Evolutionary conservation across 2,797 vertebrate genomes (phyloP).

Genomic region (Hozukius guyotensis): DNA sequence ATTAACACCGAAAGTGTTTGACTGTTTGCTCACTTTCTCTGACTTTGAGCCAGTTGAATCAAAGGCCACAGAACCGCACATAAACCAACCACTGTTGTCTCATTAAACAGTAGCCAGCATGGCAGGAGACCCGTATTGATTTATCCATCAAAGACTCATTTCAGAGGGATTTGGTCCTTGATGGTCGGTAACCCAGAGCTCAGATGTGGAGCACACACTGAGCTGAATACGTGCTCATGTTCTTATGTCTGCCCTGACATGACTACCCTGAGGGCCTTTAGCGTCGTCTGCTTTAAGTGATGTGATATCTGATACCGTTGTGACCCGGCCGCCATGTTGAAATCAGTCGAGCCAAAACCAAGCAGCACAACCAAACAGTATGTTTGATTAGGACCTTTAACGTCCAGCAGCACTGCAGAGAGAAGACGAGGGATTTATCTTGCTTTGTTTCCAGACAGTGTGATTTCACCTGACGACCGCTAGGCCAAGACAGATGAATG

Average conservation of each 20-base stretch:
- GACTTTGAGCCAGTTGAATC: no score
- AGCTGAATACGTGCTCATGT: neutral
- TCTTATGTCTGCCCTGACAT: neutral
- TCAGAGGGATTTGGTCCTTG: slow-evolving; percentile 17
- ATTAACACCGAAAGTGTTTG: neutral
- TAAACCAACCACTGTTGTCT: slow-evolving; percentile 21
- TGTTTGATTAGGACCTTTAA: no score
- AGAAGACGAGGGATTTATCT: no score
- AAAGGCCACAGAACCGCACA: slow-evolving; percentile 10
- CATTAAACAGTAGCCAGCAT: slow-evolving; percentile 35
- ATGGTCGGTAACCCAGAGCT: neutral
- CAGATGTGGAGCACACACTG: neutral
- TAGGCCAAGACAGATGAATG: no score
- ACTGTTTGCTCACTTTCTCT: neutral
- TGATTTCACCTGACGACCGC: no score
- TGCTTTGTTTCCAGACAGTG: no score
- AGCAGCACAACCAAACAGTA: no score
- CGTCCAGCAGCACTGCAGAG: no score
- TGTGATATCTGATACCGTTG: neutral
- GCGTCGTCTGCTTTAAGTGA: neutral
- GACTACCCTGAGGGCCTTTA: neutral
- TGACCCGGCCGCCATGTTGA: no score
- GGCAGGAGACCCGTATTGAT: slow-evolving; percentile 25
- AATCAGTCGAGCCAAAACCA: no score
- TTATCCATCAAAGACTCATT: slow-evolving; percentile 44